phyloP scores from a whole-genome alignment of 1,140 invertebrate genomes.

The Lineus longissimus region DNA sequence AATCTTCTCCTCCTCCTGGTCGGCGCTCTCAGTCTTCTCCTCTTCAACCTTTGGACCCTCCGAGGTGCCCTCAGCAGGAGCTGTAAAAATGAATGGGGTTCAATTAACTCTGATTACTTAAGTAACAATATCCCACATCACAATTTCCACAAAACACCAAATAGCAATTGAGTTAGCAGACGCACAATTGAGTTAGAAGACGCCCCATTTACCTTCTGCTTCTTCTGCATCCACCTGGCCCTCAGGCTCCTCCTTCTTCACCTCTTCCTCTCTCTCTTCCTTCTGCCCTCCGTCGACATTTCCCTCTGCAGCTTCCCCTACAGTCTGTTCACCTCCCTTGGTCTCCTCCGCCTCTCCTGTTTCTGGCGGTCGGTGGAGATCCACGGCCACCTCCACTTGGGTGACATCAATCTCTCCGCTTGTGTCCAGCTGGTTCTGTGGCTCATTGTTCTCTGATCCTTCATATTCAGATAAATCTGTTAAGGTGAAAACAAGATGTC shows the following conservation, averaged over 20 bases:
- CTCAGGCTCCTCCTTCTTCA: conserved; percentile 8
- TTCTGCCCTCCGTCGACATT: conserved; percentile 13
- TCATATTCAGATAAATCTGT: conserved; percentile 6
- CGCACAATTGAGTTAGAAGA: conserved; percentile 5
- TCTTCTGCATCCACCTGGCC: conserved; percentile 16
- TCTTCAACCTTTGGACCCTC: conserved; percentile 6
- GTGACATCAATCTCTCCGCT: not conserved
- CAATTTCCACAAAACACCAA: not conserved
- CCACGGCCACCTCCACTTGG: conserved; percentile 13
- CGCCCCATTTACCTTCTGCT: conserved; percentile 8
- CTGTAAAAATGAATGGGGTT: not conserved
- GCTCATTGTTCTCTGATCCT: not conserved
- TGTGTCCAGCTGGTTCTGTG: not conserved
- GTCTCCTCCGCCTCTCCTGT: conserved; percentile 15
- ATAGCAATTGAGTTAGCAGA: conserved; percentile 1
- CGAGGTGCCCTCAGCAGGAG: not conserved
- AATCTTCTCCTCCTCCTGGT: conserved; percentile 2
- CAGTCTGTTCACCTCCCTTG: conserved; percentile 14
- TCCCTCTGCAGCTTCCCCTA: conserved; percentile 15
- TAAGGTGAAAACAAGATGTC: not conserved
- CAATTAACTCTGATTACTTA: not conserved
- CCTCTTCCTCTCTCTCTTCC: conserved; percentile 12
- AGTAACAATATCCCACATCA: not conserved
- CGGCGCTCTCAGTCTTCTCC: not conserved
- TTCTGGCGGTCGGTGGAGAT: conserved; percentile 16